Evolutionary conservation across 92 coral and sea anemone species (phyloP), one percentile per base, ranked within the genome.

Genomic region (Heteractis magnifica): DNA sequence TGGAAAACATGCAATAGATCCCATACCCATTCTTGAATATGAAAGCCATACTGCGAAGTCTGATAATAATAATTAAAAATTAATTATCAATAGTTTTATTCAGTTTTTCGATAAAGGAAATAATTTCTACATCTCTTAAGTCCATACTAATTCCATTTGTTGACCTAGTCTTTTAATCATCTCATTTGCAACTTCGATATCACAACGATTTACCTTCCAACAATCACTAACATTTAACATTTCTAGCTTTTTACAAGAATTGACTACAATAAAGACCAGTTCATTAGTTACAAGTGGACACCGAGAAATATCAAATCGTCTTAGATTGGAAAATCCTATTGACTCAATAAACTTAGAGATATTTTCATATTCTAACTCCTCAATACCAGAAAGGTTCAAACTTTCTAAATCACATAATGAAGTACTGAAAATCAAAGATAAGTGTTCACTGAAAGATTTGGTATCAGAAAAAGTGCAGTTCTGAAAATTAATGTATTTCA

Each of bases 201-300:
- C 90, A 23, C 81, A 83, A 34, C 80, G 64, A 20, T 87, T 86
- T 19, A 93, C 90, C 51, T 86, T 88, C 82, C 83, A 74, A 76
- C 97, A 93, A 48, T 88, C 89, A 21, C 86, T 79, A 41, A 91
- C 82, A 78, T 91, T 79, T 65, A 93, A 59, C 53, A 21, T 74
- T 19, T 80, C 19, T n/a, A 93, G 89, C 21, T 71, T 60, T 77
- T 80, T 73, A 65, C 92, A 92, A 62, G 64, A 76, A 49, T 77
- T 59, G 15, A 88, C 52, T 4, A 90, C 8, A 72, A 55, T 34
- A 15, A 71, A 53, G 19, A 86, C 78, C 50, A 88, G 79, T 77
- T 88, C 93, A 53, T 81, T 82, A 55, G 88, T 72, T 11, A 93
- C 70, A 62, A 83, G 87, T 56, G 83, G n/a, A 76, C 94, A 90